Conservation (phyloP, 2,888 invertebrate species). For the Spisula subtruncata region DNA sequence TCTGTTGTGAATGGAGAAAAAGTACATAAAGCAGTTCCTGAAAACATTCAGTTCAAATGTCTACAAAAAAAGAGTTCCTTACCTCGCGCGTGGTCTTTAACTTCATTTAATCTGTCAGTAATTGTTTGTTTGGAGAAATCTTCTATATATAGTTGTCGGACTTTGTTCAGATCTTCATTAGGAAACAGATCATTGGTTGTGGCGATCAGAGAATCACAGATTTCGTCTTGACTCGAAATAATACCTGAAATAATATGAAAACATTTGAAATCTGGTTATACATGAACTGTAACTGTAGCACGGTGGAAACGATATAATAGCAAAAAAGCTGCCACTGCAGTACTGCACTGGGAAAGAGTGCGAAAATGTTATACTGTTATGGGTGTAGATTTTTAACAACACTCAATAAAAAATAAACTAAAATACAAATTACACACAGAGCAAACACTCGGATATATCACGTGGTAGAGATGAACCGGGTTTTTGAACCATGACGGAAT, state of each 20-base stretch:
- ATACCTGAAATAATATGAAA: slow-evolving; percentile 47
- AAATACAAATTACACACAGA: no score
- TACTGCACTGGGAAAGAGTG: no score
- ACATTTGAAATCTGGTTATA: not conserved
- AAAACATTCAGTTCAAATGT: not conserved
- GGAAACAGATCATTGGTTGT: slow-evolving; percentile 59
- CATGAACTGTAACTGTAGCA: no score
- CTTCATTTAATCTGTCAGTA: slow-evolving; percentile 46
- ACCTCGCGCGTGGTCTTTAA: slow-evolving; percentile 63
- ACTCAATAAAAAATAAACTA: no score
- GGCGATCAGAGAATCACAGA: slow-evolving; percentile 55
- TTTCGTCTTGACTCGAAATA: slow-evolving; percentile 51
- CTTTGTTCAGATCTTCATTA: slow-evolving; percentile 59
- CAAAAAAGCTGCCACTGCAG: no score
- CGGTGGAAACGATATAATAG: no score
- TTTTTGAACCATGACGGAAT: no score
- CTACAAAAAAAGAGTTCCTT: slow-evolving; percentile 6
- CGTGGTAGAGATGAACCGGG: no score
- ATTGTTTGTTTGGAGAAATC: slow-evolving; percentile 43
- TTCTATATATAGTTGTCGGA: slow-evolving; percentile 48
- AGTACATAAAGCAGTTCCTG: not conserved
- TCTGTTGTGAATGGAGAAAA: no score
- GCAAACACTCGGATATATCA: no score
- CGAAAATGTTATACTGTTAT: no score
- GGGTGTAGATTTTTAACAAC: no score